Percentiles rank a stretch among this genome's conserved stretches.
Evolutionary conservation across 2,113 vertebrate genomes (phyloP).

Genomic region (Labrus mixtus): DNA sequence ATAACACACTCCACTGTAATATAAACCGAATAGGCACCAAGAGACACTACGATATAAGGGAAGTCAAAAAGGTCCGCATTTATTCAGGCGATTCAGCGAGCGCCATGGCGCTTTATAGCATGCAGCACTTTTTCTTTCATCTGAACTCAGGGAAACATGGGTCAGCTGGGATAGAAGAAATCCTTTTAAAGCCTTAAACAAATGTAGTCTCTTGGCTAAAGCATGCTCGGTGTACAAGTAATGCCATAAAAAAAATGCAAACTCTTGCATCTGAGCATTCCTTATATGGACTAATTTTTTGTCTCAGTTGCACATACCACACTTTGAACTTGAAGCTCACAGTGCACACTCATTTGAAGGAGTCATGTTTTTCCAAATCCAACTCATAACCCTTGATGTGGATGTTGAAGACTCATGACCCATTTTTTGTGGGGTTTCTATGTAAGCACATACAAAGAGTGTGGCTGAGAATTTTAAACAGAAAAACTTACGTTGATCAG

Average conservation of each 20-base stretch:
- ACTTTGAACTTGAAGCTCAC: background rate
- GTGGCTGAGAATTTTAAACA: no score
- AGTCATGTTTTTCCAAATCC: background rate
- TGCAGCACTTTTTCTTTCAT: slow-evolving; percentile 61
- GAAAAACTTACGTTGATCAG: slow-evolving; percentile 90
- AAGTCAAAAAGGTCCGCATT: slow-evolving; percentile 66
- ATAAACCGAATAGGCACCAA: slow-evolving; percentile 66
- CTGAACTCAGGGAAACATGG: slow-evolving; percentile 50
- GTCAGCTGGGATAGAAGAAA: slow-evolving; percentile 43
- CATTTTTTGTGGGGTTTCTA: background rate
- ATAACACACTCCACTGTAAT: slow-evolving; percentile 65
- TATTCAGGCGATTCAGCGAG: slow-evolving; percentile 52
- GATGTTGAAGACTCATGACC: no score
- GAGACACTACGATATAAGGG: slow-evolving; percentile 50
- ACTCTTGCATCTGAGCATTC: slow-evolving; percentile 14
- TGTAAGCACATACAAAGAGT: background rate
- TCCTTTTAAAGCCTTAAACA: slow-evolving; percentile 41
- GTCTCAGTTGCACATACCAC: slow-evolving; percentile 1
- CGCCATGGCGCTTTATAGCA: slow-evolving; percentile 62
- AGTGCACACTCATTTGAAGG: background rate
- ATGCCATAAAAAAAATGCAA: slow-evolving; percentile 35
- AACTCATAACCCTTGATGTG: background rate
- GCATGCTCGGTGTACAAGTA: slow-evolving; percentile 8
- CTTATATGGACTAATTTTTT: slow-evolving; percentile 19
- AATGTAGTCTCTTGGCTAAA: slow-evolving; percentile 14